Percentiles rank a stretch among this genome's conserved stretches.
phyloP scores from a whole-genome alignment of 2,888 invertebrate genomes.

The Spilarctia lutea region DNA sequence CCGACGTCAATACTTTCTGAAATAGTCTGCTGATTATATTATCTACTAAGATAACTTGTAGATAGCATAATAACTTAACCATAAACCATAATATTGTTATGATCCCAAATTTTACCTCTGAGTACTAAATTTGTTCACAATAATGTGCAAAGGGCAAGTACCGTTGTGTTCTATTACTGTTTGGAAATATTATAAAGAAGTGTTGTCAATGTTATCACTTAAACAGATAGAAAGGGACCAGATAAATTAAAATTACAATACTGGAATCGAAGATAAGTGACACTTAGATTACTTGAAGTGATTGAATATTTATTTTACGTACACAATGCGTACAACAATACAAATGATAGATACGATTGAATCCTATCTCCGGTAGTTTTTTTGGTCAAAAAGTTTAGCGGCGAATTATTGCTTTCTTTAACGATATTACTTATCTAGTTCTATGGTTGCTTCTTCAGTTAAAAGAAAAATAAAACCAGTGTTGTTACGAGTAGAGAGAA shows the following conservation, averaged over 20 bases:
- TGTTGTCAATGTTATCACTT: conserved; percentile 30
- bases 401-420: background rate
- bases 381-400: background rate
- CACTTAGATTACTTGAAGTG: conserved; percentile 13
- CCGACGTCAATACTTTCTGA: background rate
- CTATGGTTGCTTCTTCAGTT: background rate
- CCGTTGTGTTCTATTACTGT: background rate
- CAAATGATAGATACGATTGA: conserved; percentile 23
- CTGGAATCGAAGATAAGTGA: conserved; percentile 23
- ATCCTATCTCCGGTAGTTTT: background rate
- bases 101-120: background rate
- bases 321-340: conserved; percentile 15
- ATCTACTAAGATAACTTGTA: background rate
- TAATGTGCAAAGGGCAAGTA: background rate
- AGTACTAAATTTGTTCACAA: background rate
- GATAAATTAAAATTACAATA: conserved; percentile 19
- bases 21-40: background rate
- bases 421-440: background rate
- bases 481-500: too few species aligned
- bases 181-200: background rate
- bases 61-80: too few species aligned
- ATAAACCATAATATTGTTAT: background rate
- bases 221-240: conserved; percentile 30
- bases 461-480: background rate
- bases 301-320: conserved; percentile 24